Evolutionary conservation across 1,140 invertebrate species (phyloP).

Genomic region (Drosophila pseudoobscura): DNA sequence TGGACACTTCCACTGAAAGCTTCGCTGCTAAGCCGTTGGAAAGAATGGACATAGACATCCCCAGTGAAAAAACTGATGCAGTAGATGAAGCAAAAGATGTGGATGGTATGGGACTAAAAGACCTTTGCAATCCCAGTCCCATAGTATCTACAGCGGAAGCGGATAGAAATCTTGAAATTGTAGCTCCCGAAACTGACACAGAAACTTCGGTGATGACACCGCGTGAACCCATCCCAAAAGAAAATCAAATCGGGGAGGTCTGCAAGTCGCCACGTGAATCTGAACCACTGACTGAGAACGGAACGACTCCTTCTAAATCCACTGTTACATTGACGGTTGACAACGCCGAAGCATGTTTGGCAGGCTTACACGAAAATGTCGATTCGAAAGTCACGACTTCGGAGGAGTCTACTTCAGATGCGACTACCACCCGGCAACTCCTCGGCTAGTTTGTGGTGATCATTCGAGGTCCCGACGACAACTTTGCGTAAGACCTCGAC

Average conservation of each 20-base stretch:
- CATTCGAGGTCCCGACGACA: slow-evolving; percentile 7
- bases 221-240: slow-evolving; percentile 2
- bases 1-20: slow-evolving; percentile 7
- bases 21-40: slow-evolving; percentile 2
- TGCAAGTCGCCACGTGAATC: background rate
- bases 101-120: slow-evolving; percentile 24
- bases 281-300: background rate
- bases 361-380: background rate
- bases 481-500: background rate
- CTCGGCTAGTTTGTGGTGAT: slow-evolving; percentile 43
- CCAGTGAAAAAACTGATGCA: slow-evolving; percentile 7
- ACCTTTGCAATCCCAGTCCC: background rate
- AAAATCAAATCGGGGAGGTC: background rate
- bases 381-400: background rate
- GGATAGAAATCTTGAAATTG: slow-evolving; percentile 6
- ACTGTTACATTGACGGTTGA: too few species aligned
- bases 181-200: slow-evolving; percentile 4
- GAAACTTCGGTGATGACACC: slow-evolving; percentile 16
- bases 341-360: background rate
- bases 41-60: slow-evolving; percentile 13
- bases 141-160: too few species aligned
- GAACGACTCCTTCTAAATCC: too few species aligned
- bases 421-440: background rate
- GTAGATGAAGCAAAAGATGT: slow-evolving; percentile 20
- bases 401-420: background rate